Conservation (phyloP, 2,113 vertebrate genomes). For the Poeciliopsis prolifica region DNA sequence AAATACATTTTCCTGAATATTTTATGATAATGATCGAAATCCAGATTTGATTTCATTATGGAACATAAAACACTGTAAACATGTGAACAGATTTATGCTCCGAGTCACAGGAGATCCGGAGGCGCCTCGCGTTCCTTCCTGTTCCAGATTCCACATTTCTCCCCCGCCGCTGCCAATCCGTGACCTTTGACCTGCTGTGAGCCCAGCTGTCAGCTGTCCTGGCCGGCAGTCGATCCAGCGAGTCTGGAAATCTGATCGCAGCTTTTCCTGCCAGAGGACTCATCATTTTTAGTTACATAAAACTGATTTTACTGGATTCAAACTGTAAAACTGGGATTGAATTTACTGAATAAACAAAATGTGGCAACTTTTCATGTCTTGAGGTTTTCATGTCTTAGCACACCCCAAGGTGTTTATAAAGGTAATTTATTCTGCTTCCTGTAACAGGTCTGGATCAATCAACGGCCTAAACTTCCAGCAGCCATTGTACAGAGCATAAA, state of each 20-base stretch:
- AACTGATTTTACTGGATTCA: not conserved
- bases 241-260: not conserved
- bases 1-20: too few species aligned
- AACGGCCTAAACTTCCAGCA: too few species aligned
- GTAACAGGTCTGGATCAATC: too few species aligned
- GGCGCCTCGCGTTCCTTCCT: conserved; percentile 71
- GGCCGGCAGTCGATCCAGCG: conserved; percentile 24
- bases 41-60: too few species aligned
- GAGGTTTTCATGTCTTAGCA: too few species aligned
- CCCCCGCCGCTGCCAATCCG: conserved; percentile 74
- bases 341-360: not conserved
- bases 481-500: too few species aligned
- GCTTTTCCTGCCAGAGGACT: not conserved
- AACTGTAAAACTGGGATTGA: not conserved
- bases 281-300: not conserved
- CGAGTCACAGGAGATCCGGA: conserved; percentile 20
- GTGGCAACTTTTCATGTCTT: not conserved
- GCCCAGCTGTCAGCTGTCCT: conserved; percentile 84
- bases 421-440: too few species aligned
- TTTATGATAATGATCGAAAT: too few species aligned
- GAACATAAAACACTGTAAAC: too few species aligned
- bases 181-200: conserved; percentile 74
- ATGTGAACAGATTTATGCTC: too few species aligned
- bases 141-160: conserved; percentile 79
- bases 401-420: too few species aligned